A percentile compares a stretch with the other conserved stretches of the same genome.
Evolutionary conservation across 2,888 invertebrate species (phyloP).

Genomic region (Rhogogaster chlorosoma): DNA sequence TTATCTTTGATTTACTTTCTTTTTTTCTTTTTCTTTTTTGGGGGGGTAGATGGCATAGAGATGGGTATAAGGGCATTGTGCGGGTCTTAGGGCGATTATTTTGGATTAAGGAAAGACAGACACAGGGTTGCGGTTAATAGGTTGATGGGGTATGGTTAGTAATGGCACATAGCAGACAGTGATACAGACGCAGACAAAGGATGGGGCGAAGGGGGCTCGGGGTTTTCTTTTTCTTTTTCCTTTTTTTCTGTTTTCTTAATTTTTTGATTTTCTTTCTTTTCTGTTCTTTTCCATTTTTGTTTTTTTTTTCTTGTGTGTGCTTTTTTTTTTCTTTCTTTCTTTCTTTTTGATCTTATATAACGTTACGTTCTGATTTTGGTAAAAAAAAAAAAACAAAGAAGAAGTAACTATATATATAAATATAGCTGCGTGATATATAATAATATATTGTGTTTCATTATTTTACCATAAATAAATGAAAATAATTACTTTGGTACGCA

Average conservation of each 20-base stretch:
- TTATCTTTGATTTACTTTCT: constrained; percentile 28
- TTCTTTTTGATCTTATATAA: constrained; percentile 37
- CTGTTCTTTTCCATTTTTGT: constrained; percentile 53
- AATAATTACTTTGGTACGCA: constrained; percentile 59
- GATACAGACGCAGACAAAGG: constrained; percentile 77
- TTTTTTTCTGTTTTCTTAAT: constrained; percentile 53
- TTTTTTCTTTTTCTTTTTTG: constrained; percentile 48
- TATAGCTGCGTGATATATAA: constrained; percentile 51
- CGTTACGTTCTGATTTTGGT: constrained; percentile 37
- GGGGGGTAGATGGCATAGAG: constrained; percentile 54
- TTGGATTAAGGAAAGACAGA: constrained; percentile 66
- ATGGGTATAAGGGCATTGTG: constrained; percentile 53
- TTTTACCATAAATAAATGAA: constrained; percentile 61
- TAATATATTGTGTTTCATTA: constrained; percentile 49
- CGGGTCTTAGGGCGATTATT: constrained; percentile 50
- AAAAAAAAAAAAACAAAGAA: constrained; percentile 11
- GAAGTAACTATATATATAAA: constrained; percentile 56
- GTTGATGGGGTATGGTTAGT: constrained; percentile 64
- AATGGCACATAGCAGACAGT: constrained; percentile 72
- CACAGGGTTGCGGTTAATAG: constrained; percentile 61
- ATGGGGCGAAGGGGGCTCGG: constrained; percentile 67
- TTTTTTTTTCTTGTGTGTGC: constrained; percentile 26
- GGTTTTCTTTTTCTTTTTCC: constrained; percentile 59
- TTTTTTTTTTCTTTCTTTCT: constrained; percentile 53
- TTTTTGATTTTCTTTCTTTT: constrained; percentile 52